Evolutionary conservation across 2,888 invertebrate genomes (phyloP), one percentile per base, ranked within the genome.

Genomic region (Hirtodrosophila cameraria): DNA sequence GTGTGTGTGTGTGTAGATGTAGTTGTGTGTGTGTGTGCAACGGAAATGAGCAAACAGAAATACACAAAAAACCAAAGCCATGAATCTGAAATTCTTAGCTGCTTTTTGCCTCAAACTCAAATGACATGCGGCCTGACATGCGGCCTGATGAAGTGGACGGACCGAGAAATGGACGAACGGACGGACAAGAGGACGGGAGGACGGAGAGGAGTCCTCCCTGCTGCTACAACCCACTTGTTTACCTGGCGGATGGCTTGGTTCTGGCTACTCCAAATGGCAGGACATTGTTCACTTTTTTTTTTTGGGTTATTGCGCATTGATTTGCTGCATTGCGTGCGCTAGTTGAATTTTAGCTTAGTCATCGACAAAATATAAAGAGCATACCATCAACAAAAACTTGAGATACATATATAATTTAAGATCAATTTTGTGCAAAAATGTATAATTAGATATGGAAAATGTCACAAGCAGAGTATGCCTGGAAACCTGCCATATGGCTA

Each of bases 21-120:
- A 11, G 16, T 20, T 39, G 36, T 54, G 28, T 67, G 55, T 61
- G 59, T 60, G 66, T 70, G 70, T 55, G 60, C 42, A 83, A 76
- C 78, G 84, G 84, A 80, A 81, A 84, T 81, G 80, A 80, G 75
- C 62, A 72, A 84, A 81, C 79, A 77, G 65, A 81, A 68, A 61
- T 46, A 69, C 48, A 62, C 55, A 53, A 60, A 31, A 28, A 67
- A 66, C 35, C 75, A 72, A 55, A 61, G 82, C 73, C 60, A 77
- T 81, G 85, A 81, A 81, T 80, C 85, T 81, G 82, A 84, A 84
- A 84, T 81, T 82, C 78, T 68, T 80, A 45, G 28, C 48, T 61
- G 54, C 42, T 58, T 64, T 82, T 75, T 69, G 46, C 61, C 72
- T 72, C 62, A 43, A 77, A 72, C 53, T 72, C 41, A 41, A 70